phyloP scores from a whole-genome alignment of 2,888 invertebrate genomes.

The Trichopoda pennipes region DNA sequence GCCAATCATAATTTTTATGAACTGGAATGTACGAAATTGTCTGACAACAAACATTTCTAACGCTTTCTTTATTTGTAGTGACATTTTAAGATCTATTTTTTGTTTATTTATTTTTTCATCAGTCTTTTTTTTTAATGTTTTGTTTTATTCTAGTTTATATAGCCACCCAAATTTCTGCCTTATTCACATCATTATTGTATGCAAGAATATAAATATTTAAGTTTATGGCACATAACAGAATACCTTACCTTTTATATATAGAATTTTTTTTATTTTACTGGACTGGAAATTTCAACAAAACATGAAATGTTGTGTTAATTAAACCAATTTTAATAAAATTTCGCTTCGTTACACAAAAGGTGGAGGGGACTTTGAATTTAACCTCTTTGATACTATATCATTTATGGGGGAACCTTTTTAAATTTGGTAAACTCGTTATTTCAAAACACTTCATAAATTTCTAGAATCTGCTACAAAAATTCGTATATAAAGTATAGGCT shows the following conservation, averaged over 20 bases:
- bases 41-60: conserved; percentile 73
- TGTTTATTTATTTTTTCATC: conserved; percentile 30
- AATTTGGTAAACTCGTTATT: no score
- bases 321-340: no score
- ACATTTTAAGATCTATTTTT: conserved; percentile 66
- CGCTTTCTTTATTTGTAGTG: conserved; percentile 70
- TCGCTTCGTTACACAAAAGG: no score
- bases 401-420: no score
- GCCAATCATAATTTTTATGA: conserved; percentile 80
- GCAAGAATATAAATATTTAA: conserved; percentile 14
- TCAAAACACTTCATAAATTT: no score
- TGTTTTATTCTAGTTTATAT: conserved; percentile 20
- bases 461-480: no score
- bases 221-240: neutral
- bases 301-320: no score
- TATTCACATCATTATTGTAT: neutral
- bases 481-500: no score
- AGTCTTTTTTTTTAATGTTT: conserved; percentile 6
- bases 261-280: neutral
- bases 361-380: no score
- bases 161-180: conserved; percentile 18
- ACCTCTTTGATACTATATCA: no score
- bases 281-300: no score
- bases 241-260: neutral
- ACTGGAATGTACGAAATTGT: conserved; percentile 78